These are phyloP conservation scores for Autographa gamma DNA, from an alignment of 2,888 invertebrate species.

Conservation along the genomic window DNA sequence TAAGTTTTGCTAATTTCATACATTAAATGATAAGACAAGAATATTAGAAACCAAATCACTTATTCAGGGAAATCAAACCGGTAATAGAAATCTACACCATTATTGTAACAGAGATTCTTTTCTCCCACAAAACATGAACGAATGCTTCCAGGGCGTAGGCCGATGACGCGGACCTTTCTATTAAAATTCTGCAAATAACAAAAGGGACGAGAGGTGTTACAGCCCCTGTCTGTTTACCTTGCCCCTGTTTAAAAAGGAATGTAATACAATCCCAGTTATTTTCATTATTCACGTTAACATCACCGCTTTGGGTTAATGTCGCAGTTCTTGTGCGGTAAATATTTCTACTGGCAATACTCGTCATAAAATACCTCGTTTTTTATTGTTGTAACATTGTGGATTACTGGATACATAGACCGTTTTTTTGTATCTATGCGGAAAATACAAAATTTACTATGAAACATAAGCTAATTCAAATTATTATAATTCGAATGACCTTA, in stretches of 20 bases:
- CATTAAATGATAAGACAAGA: no score
- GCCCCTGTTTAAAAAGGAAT: conserved; percentile 83
- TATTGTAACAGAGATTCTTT: conserved; percentile 59
- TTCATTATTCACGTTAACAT: conserved; percentile 81
- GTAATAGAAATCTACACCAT: conserved; percentile 40
- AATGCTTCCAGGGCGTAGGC: conserved; percentile 39
- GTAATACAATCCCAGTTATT: conserved; percentile 85
- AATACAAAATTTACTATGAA: background rate
- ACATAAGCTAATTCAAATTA: no score
- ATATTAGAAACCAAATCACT: background rate
- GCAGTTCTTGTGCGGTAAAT: conserved; percentile 6
- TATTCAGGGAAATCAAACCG: background rate
- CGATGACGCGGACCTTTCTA: conserved; percentile 76
- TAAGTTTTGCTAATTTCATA: no score
- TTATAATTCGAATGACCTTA: no score
- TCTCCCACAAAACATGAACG: conserved; percentile 59
- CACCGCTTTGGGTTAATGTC: conserved; percentile 64
- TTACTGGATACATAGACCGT: background rate
- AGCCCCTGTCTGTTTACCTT: conserved; percentile 81
- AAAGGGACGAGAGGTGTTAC: conserved; percentile 77
- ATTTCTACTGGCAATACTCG: conserved; percentile 2
- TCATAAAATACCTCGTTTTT: background rate
- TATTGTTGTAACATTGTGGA: background rate
- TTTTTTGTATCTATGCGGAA: background rate
- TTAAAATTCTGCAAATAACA: conserved; percentile 87